Evolutionary conservation across 1,140 invertebrate genomes (phyloP).

Genomic region (Musca vetustissima): DNA sequence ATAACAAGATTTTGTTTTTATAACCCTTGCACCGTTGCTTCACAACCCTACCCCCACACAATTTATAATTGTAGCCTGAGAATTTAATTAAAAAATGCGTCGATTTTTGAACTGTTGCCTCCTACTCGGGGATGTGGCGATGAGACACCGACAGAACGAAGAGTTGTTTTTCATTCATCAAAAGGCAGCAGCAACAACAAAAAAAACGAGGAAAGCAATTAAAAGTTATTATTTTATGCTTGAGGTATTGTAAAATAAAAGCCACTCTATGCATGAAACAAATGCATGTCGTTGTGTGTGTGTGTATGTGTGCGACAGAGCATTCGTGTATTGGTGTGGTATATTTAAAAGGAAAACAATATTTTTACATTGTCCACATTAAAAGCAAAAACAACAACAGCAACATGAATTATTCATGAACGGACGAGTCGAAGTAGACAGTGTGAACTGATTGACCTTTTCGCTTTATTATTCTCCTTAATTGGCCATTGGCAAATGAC

Average conservation of each 20-base stretch:
- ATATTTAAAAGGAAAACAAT: too few relatives aligned
- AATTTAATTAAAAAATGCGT: constrained; percentile 21
- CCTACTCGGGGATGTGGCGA: not conserved
- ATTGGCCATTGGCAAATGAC: too few relatives aligned
- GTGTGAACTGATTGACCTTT: too few relatives aligned
- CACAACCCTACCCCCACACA: not conserved
- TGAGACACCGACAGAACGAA: not conserved
- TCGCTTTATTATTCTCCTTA: too few relatives aligned
- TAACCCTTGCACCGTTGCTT: too few relatives aligned
- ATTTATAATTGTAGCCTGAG: not conserved
- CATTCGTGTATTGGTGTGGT: not conserved
- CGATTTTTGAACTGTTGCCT: not conserved
- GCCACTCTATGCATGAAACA: not conserved
- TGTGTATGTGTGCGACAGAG: not conserved
- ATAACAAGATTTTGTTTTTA: too few relatives aligned
- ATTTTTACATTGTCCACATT: too few relatives aligned
- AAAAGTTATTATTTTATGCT: constrained; percentile 22
- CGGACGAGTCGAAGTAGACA: too few relatives aligned
- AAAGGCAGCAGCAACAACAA: too few relatives aligned
- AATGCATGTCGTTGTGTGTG: not conserved
- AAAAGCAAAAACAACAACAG: too few relatives aligned
- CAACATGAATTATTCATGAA: too few relatives aligned
- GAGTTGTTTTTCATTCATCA: not conserved
- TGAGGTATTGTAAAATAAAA: not conserved
- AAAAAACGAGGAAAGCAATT: constrained; percentile 4